phyloP scores from a whole-genome alignment of 2,797 vertebrate species.

The Carapus acus region DNA sequence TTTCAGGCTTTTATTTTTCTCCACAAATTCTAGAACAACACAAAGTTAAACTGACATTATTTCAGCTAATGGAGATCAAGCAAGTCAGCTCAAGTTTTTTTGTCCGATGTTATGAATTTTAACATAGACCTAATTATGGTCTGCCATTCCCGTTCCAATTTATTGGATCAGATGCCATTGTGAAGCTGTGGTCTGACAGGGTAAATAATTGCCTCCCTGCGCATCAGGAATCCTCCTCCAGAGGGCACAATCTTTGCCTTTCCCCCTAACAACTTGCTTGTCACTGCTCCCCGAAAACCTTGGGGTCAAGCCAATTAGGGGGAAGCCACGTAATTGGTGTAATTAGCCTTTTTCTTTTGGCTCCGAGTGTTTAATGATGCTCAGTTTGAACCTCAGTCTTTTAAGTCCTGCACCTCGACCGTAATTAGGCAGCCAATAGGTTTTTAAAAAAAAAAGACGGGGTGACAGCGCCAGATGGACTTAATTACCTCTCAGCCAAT shows the following conservation, averaged over 20 bases:
- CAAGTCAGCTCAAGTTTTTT: too few relatives aligned
- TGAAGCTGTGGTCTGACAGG: slow-evolving; percentile 72
- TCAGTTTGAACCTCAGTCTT: slow-evolving; percentile 67
- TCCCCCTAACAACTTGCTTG: slow-evolving; percentile 68
- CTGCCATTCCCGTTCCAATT: slow-evolving; percentile 50
- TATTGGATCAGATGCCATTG: slow-evolving; percentile 65
- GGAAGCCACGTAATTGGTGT: slow-evolving; percentile 73
- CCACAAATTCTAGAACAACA: too few relatives aligned
- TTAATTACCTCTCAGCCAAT: slow-evolving; percentile 74
- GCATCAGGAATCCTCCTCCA: slow-evolving; percentile 65
- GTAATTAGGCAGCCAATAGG: slow-evolving; percentile 73
- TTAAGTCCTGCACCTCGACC: slow-evolving; percentile 74
- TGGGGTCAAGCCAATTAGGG: slow-evolving; percentile 83
- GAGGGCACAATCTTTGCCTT: slow-evolving; percentile 72
- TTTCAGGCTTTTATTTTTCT: too few relatives aligned
- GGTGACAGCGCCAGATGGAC: slow-evolving; percentile 74
- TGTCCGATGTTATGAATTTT: too few relatives aligned
- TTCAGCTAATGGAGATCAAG: too few relatives aligned
- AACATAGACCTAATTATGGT: slow-evolving; percentile 73
- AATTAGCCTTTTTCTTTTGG: slow-evolving; percentile 82
- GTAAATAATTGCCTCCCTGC: slow-evolving; percentile 76
- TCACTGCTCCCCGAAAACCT: slow-evolving; percentile 74
- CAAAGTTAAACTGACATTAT: too few relatives aligned
- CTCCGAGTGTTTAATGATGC: slow-evolving; percentile 77
- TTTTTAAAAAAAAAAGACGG: slow-evolving; percentile 62